Evolutionary conservation across 2,797 vertebrate species (phyloP).

Genomic region (Falco berigora): DNA sequence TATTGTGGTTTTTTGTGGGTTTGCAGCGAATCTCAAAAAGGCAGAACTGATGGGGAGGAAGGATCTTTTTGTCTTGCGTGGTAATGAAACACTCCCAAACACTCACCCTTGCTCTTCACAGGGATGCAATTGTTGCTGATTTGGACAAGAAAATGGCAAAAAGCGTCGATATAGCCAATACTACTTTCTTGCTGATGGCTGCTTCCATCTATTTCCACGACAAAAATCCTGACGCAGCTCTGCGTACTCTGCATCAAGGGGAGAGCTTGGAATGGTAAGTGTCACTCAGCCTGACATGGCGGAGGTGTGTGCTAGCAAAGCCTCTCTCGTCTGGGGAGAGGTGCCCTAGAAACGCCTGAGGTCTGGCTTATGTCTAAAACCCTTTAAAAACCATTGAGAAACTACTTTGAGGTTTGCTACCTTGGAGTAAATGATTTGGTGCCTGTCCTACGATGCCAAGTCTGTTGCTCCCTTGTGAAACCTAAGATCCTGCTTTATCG

Average conservation of each 20-base stretch:
- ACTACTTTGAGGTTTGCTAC: not conserved
- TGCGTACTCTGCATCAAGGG: constrained; percentile 89
- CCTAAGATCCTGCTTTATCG: not conserved
- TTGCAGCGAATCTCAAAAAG: not conserved
- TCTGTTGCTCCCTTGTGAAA: not conserved
- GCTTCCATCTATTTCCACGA: constrained; percentile 89
- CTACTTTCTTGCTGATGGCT: constrained; percentile 91
- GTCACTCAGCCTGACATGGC: rapidly evolving
- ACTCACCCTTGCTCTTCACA: not conserved
- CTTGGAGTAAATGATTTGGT: too few species aligned
- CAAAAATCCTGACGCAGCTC: constrained; percentile 83
- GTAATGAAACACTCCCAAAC: rapidly evolving
- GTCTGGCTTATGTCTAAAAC: too few species aligned
- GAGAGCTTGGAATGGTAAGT: constrained; percentile 91
- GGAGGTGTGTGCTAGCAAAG: not conserved
- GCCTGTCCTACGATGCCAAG: rapidly evolving
- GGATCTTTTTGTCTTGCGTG: too few species aligned
- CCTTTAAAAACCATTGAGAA: not conserved
- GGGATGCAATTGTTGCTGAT: constrained; percentile 84
- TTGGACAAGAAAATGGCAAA: constrained; percentile 91
- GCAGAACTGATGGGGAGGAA: rapidly evolving
- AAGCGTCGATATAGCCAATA: constrained; percentile 87
- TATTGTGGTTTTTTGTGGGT: not conserved
- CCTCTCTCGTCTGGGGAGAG: too few species aligned
- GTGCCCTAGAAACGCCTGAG: not conserved